Evolutionary conservation across 2,888 invertebrate species (phyloP).

Genomic region (Amphipoea lucens): DNA sequence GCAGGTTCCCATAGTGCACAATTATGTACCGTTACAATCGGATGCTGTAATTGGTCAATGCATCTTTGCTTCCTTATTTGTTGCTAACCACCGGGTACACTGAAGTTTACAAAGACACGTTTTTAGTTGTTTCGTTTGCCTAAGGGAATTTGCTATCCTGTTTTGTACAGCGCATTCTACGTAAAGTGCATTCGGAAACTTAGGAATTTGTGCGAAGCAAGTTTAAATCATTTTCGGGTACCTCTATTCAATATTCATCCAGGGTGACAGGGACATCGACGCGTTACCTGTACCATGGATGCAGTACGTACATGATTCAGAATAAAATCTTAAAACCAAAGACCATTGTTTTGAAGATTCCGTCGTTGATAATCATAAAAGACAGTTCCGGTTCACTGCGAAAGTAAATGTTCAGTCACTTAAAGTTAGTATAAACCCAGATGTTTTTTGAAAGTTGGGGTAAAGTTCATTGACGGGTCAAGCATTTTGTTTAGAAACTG

Average conservation of each 20-base stretch:
- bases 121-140: neutral
- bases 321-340: neutral
- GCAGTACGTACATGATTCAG: neutral
- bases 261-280: neutral
- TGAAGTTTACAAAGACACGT: neutral
- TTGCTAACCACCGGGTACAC: neutral
- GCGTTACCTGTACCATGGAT: neutral
- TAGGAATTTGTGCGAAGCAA: neutral
- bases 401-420: neutral
- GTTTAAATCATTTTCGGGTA: neutral
- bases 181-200: neutral
- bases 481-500: neutral
- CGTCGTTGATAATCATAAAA: neutral
- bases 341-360: neutral
- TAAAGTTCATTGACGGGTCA: neutral
- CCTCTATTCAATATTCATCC: neutral
- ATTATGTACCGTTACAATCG: constrained; percentile 29
- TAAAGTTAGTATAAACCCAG: neutral
- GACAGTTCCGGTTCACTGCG: neutral
- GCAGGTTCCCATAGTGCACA: constrained; percentile 57
- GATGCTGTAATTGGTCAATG: constrained; percentile 51
- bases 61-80: constrained; percentile 55
- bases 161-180: neutral
- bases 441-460: neutral
- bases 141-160: neutral